Percentiles rank a stretch among this genome's conserved stretches.
Conservation (phyloP, 1,140 invertebrate genomes). For the Drosophila novamexicana region DNA sequence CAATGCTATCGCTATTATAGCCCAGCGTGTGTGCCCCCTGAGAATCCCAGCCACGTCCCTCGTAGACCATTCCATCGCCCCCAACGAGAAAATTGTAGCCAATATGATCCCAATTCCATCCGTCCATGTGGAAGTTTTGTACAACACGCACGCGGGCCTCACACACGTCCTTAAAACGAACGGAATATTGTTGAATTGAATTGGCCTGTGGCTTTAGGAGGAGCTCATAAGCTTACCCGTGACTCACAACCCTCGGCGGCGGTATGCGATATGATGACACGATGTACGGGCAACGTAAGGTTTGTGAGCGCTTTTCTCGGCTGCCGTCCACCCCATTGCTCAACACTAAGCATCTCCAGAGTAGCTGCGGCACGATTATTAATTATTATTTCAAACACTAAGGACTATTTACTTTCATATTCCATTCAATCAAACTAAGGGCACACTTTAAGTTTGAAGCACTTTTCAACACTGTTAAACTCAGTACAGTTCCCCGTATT, state of each 20-base stretch:
- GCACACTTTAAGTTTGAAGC: conserved; percentile 48
- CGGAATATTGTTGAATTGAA: background rate
- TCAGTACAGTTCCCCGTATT: conserved; percentile 25
- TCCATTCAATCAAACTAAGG: conserved; percentile 83
- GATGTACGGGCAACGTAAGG: conserved; percentile 84
- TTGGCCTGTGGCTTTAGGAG: background rate
- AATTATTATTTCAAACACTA: conserved; percentile 13
- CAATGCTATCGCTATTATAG: conserved; percentile 87
- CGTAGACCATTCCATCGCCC: conserved; percentile 87
- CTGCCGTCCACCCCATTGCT: conserved; percentile 87
- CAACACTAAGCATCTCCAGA: conserved; percentile 61
- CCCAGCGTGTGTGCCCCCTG: conserved; percentile 87
- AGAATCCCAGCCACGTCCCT: conserved; percentile 88
- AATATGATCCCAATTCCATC: conserved; percentile 87
- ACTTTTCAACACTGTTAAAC: conserved; percentile 62
- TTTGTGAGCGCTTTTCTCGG: conserved; percentile 73
- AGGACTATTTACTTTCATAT: conserved; percentile 57
- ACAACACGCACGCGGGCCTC: conserved; percentile 86
- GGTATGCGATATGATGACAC: conserved; percentile 86
- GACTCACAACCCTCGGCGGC: conserved; percentile 85
- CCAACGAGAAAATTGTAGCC: conserved; percentile 90
- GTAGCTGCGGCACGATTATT: conserved; percentile 36
- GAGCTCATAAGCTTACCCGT: conserved; percentile 73
- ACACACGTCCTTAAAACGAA: conserved; percentile 84
- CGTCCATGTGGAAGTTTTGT: conserved; percentile 91